phyloP scores from a whole-genome alignment of 2,113 vertebrate species.

The Egretta garzetta region DNA sequence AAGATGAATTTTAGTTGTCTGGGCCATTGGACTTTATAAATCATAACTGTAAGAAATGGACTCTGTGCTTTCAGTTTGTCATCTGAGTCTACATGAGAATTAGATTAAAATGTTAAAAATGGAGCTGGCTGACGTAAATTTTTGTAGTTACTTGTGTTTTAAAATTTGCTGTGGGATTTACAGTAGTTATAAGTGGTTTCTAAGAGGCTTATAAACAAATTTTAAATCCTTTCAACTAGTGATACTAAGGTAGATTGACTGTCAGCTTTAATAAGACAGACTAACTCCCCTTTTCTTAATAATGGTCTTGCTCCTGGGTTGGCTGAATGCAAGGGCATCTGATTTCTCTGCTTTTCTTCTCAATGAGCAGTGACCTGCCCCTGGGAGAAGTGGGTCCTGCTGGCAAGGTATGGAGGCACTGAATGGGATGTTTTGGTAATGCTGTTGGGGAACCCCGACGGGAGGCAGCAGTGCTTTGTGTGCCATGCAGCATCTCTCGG shows the following conservation, averaged over 20 bases:
- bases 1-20: neutral
- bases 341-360: neutral
- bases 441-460: neutral
- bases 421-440: fast-evolving
- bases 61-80: neutral
- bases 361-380: fast-evolving
- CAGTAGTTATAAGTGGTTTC: neutral
- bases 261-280: neutral
- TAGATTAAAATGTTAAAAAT: neutral
- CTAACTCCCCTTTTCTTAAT: no score
- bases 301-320: neutral
- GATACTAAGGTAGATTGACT: neutral
- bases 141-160: neutral
- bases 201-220: neutral
- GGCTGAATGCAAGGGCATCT: neutral
- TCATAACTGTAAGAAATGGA: neutral
- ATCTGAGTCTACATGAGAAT: neutral
- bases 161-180: neutral
- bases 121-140: neutral
- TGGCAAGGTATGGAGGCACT: fast-evolving
- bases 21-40: neutral
- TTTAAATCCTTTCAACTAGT: neutral
- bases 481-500: fast-evolving
- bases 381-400: neutral
- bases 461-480: fast-evolving